These are phyloP conservation scores for Seira ritae DNA, from an alignment of 2,888 invertebrate genomes.

Conservation along the genomic window DNA sequence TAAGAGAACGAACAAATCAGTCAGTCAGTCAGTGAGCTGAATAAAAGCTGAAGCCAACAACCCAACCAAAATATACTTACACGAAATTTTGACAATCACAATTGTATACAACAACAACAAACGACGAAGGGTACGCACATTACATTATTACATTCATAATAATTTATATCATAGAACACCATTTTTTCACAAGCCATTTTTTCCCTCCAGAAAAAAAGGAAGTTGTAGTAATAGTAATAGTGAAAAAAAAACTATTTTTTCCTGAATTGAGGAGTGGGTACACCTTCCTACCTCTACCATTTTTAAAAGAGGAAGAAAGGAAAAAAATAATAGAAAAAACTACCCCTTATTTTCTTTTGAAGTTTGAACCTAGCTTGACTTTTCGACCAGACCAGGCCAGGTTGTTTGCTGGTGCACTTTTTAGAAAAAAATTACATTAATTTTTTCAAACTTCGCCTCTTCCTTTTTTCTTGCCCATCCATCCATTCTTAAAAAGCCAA, in stretches of 20 bases:
- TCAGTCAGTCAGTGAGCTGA: neutral
- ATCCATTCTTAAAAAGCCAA: constrained; percentile 16
- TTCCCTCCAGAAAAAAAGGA: constrained; percentile 61
- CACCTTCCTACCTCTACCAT: constrained; percentile 39
- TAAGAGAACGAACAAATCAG: neutral
- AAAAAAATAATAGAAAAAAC: constrained; percentile 40
- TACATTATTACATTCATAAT: constrained; percentile 32
- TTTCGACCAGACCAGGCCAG: too few relatives aligned
- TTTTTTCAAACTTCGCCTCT: neutral
- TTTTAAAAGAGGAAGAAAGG: constrained; percentile 44
- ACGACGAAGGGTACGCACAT: constrained; percentile 25
- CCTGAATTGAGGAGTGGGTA: constrained; percentile 26
- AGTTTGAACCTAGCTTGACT: constrained; percentile 35
- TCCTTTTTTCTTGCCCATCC: neutral
- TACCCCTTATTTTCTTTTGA: constrained; percentile 35
- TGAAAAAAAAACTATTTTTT: constrained; percentile 18
- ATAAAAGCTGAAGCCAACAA: constrained; percentile 42
- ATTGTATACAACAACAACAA: too few relatives aligned
- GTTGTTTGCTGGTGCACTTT: constrained; percentile 14
- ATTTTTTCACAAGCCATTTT: constrained; percentile 15
- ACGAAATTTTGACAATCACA: constrained; percentile 31
- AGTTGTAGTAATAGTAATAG: constrained; percentile 56
- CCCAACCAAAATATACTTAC: constrained; percentile 42
- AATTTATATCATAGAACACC: neutral
- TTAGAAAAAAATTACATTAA: neutral